These are phyloP conservation scores for Myotis davidii DNA, from an alignment of 2,113 vertebrate genomes.

Conservation along the genomic window DNA sequence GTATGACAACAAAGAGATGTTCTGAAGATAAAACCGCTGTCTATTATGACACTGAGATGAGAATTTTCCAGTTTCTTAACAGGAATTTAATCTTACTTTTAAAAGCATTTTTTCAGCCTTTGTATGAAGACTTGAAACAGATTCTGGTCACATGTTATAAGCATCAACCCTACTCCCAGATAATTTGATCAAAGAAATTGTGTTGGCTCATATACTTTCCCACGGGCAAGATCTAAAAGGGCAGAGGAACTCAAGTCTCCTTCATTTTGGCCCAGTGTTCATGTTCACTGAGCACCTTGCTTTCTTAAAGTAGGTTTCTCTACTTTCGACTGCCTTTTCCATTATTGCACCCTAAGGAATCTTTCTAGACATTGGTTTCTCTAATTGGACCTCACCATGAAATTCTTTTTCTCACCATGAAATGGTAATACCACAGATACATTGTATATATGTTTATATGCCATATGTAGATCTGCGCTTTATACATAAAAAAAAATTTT, in stretches of 20 bases:
- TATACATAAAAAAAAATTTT: not conserved
- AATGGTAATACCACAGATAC: not conserved
- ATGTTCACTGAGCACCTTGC: not conserved
- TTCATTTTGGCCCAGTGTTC: not conserved
- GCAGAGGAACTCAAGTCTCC: not conserved
- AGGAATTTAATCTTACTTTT: conserved; percentile 52
- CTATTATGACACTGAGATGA: not conserved
- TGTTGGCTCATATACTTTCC: not conserved
- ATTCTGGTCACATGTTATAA: not conserved
- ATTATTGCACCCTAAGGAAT: not conserved
- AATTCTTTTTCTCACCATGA: not conserved
- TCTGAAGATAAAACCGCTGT: not conserved
- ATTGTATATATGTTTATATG: not conserved
- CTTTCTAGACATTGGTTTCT: not conserved
- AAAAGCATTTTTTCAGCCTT: conserved; percentile 46
- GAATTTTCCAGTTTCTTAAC: conserved; percentile 18
- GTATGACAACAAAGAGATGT: not conserved
- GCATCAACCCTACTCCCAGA: not conserved
- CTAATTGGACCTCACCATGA: not conserved
- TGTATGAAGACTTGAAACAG: conserved; percentile 48
- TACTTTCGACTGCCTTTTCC: not conserved
- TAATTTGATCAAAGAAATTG: not conserved
- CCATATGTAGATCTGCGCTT: not conserved
- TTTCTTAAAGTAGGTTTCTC: not conserved
- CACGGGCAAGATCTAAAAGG: not conserved